phyloP scores from a whole-genome alignment of 2,888 invertebrate species.

The Drosophila koepferae region DNA sequence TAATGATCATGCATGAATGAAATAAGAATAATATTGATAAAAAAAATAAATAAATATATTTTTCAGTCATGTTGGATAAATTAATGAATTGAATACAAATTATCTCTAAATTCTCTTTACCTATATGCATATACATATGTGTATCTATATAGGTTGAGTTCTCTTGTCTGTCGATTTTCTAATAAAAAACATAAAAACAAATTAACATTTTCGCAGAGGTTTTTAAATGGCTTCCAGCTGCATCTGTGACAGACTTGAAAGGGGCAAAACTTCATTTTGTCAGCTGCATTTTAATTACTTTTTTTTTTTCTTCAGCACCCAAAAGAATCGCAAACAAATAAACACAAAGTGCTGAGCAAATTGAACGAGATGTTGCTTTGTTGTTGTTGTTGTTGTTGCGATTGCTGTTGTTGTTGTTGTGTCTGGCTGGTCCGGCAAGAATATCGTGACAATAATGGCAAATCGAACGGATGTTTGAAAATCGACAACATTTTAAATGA shows the following conservation, averaged over 20 bases:
- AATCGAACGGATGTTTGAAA: constrained; percentile 75
- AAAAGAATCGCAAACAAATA: constrained; percentile 34
- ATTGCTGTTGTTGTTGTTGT: too few relatives aligned
- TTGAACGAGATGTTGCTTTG: constrained; percentile 25
- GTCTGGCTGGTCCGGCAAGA: constrained; percentile 59
- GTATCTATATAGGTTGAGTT: background rate
- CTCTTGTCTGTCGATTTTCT: background rate
- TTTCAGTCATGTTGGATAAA: background rate
- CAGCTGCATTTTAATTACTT: constrained; percentile 74
- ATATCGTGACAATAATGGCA: constrained; percentile 79
- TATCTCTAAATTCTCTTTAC: background rate
- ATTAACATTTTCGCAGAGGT: constrained; percentile 3
- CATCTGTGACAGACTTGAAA: constrained; percentile 22
- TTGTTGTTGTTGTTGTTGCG: constrained; percentile 18
- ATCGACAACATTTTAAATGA: constrained; percentile 63
- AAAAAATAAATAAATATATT: background rate
- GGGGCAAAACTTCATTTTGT: constrained; percentile 52
- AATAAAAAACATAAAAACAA: constrained; percentile 6
- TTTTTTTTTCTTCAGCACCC: constrained; percentile 22
- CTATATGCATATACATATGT: background rate
- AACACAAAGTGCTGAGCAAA: constrained; percentile 35
- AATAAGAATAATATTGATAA: too few relatives aligned
- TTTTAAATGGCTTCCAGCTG: constrained; percentile 12
- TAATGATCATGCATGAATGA: background rate
- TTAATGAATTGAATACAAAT: background rate